Base-by-base conservation (phyloP, 30 jellyfish, hydroid and myxozoan genomes). In the Clytia hemisphaerica region DNA sequence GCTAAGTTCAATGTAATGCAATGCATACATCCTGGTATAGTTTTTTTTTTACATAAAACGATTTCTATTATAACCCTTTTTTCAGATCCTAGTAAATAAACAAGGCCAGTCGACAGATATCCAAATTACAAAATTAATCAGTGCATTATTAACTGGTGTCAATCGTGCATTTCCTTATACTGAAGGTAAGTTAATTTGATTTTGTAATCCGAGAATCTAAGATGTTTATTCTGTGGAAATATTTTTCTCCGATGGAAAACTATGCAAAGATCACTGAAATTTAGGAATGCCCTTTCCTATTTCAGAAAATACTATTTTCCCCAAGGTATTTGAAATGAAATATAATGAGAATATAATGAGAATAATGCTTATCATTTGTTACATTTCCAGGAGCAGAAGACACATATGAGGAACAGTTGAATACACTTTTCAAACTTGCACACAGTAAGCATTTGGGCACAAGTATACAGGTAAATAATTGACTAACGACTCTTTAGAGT, bases 141-240 rank as follows among this genome's bases (percentile, higher is more conserved):
- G 95, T 62, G 98, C 94, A 1, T 32, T 89, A 38, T 22, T 89
- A 9, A 58, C 95, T 38, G 98, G 98, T 4, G 98, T 89, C 2
- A 89, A 89, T 82, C 73, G 98, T 25, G 98, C 98, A 4, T 80
- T 80, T 62, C 98, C 98, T 2, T 89, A 63, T 53, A 71, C 93
- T 30, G 45, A 81, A 42, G 98, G 98, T 89, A 30, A 42, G 77
- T 18, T n/a, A 4, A 5, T 58, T 48, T 10, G 53, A n/a, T n/a
- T n/a, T n/a, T n/a, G n/a, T n/a, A n/a, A n/a, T n/a, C n/a, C n/a
- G n/a, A n/a, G n/a, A n/a, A n/a, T n/a, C n/a, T n/a, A n/a, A n/a
- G n/a, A n/a, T n/a, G n/a, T n/a, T n/a, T n/a, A n/a, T n/a, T n/a
- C n/a, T n/a, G n/a, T n/a, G n/a, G n/a, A n/a, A n/a, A n/a, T n/a